Evolutionary conservation across 2,113 vertebrate species (phyloP).

Genomic region (Trogon surrucura): DNA sequence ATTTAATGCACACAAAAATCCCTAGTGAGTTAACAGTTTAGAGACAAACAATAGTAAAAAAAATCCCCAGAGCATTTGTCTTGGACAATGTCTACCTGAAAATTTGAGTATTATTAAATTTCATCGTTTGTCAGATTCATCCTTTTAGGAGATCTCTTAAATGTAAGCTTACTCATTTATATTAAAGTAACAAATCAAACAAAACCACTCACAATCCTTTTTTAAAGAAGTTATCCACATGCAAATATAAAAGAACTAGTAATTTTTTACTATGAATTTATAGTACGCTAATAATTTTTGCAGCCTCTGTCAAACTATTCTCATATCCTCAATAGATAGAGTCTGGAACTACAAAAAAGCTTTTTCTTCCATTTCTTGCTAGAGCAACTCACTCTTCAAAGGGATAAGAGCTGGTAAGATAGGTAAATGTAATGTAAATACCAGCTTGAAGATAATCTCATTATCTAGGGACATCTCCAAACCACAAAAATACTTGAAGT

Average conservation of each 20-base stretch:
- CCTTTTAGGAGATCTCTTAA: neutral
- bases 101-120: neutral
- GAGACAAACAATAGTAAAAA: neutral
- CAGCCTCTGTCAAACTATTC: neutral
- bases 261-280: neutral
- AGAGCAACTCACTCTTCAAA: neutral
- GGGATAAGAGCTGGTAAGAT: neutral
- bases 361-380: neutral
- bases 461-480: neutral
- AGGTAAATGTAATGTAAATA: neutral
- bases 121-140: neutral
- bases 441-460: neutral
- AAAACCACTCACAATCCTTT: neutral
- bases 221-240: neutral
- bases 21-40: neutral
- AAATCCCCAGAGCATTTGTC: neutral
- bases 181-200: neutral
- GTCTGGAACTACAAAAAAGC: neutral
- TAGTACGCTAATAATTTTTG: neutral
- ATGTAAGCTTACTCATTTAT: neutral
- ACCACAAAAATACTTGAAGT: neutral
- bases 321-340: neutral
- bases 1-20: neutral
- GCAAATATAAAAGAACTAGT: neutral
- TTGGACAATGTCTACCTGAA: neutral